Conservation (phyloP, 2,888 invertebrate species). For the Acleris cristana region DNA sequence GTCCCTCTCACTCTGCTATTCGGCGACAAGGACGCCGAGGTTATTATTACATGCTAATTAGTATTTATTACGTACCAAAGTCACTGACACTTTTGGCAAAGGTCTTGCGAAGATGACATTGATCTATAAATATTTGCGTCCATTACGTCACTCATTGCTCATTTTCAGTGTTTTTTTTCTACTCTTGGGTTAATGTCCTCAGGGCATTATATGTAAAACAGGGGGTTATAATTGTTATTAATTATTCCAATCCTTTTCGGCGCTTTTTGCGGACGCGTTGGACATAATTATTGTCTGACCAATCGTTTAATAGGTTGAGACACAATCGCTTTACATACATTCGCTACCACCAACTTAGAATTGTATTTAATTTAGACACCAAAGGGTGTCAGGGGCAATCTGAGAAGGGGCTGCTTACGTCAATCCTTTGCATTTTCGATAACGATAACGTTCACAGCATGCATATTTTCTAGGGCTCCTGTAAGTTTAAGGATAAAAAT, state of each 20-base stretch:
- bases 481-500: too few relatives aligned
- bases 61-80: constrained; percentile 46
- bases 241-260: constrained; percentile 26
- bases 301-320: constrained; percentile 15
- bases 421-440: too few relatives aligned
- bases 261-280: constrained; percentile 23
- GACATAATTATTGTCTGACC: constrained; percentile 20
- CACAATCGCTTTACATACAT: too few relatives aligned
- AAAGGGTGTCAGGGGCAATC: too few relatives aligned
- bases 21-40: constrained; percentile 4
- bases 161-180: constrained; percentile 13
- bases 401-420: too few relatives aligned
- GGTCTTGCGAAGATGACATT: constrained; percentile 63
- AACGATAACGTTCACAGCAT: too few relatives aligned
- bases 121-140: constrained; percentile 57
- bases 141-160: constrained; percentile 17
- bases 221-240: constrained; percentile 1
- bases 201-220: constrained; percentile 12
- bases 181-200: constrained; percentile 19
- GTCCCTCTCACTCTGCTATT: background rate
- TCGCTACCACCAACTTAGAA: too few relatives aligned
- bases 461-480: too few relatives aligned
- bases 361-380: too few relatives aligned
- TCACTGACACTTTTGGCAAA: constrained; percentile 69
- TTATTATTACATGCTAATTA: constrained; percentile 15